A percentile compares a stretch with the other conserved stretches of the same genome.
Conservation (phyloP, 2,888 invertebrate species). For the Leptinotarsa tumamoca region DNA sequence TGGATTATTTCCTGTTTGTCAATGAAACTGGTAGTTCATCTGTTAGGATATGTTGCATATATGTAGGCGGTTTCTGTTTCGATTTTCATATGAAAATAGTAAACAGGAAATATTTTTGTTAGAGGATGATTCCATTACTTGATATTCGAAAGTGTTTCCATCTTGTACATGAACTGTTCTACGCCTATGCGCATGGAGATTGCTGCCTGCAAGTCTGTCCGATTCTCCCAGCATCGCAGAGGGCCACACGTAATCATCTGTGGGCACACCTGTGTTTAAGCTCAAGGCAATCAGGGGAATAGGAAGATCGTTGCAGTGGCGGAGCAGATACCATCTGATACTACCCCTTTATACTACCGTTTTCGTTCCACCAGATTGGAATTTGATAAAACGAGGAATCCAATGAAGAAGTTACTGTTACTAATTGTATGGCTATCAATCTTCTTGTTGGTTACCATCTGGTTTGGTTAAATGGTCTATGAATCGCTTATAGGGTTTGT, state of each 20-base stretch:
- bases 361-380: slow-evolving; percentile 21
- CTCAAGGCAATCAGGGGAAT: slow-evolving; percentile 51
- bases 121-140: too few relatives aligned
- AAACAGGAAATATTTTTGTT: too few relatives aligned
- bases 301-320: slow-evolving; percentile 49
- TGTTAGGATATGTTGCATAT: too few relatives aligned
- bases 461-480: neutral
- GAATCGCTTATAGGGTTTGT: neutral
- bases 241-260: slow-evolving; percentile 50
- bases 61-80: too few relatives aligned
- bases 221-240: slow-evolving; percentile 33
- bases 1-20: too few relatives aligned
- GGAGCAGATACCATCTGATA: slow-evolving; percentile 46
- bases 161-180: neutral
- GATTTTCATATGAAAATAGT: too few relatives aligned
- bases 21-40: too few relatives aligned
- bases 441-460: slow-evolving; percentile 3
- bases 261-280: slow-evolving; percentile 51
- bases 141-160: neutral
- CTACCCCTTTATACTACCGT: slow-evolving; percentile 30
- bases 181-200: slow-evolving; percentile 34
- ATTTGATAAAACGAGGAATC: slow-evolving; percentile 40
- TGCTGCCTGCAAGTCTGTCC: slow-evolving; percentile 41
- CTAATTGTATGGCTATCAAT: slow-evolving; percentile 40
- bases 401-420: slow-evolving; percentile 43